Conservation (phyloP, 2,797 vertebrate genomes). For the Micromesistius poutassou region DNA sequence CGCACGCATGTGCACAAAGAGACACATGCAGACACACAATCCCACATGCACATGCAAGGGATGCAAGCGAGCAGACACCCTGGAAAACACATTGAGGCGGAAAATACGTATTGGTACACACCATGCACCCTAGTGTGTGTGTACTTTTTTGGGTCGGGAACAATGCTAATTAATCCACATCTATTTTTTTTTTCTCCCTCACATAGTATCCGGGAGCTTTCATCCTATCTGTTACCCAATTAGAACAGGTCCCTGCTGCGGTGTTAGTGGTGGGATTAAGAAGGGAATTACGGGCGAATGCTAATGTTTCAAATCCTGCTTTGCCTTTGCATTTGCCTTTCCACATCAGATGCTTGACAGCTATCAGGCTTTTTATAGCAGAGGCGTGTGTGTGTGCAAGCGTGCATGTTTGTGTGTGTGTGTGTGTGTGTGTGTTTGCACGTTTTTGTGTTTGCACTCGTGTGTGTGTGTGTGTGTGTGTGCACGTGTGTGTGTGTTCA, state of each 20-base stretch:
- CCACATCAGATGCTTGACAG: slow-evolving; percentile 48
- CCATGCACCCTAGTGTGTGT: no score
- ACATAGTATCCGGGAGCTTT: slow-evolving; percentile 60
- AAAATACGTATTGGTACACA: no score
- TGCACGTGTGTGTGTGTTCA: no score
- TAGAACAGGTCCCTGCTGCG: slow-evolving; percentile 61
- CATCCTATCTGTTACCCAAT: slow-evolving; percentile 57
- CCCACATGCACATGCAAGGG: not conserved
- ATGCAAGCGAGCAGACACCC: not conserved
- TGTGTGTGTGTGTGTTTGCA: no score
- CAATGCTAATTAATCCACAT: slow-evolving; percentile 69
- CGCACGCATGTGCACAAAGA: not conserved
- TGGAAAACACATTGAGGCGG: no score
- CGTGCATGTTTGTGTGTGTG: not conserved
- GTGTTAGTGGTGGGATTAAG: slow-evolving; percentile 66
- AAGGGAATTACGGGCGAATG: slow-evolving; percentile 57
- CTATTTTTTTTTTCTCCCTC: slow-evolving; percentile 55
- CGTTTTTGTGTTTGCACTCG: no score
- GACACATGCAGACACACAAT: not conserved
- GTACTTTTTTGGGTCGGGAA: slow-evolving; percentile 14
- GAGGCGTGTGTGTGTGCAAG: slow-evolving; percentile 8
- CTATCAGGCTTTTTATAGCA: slow-evolving; percentile 29
- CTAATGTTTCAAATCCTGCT: slow-evolving; percentile 57
- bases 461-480: no score
- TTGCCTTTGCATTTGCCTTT: slow-evolving; percentile 54